Base-by-base conservation (phyloP, 2,888 invertebrate genomes). In the Synergus itoensis region DNA sequence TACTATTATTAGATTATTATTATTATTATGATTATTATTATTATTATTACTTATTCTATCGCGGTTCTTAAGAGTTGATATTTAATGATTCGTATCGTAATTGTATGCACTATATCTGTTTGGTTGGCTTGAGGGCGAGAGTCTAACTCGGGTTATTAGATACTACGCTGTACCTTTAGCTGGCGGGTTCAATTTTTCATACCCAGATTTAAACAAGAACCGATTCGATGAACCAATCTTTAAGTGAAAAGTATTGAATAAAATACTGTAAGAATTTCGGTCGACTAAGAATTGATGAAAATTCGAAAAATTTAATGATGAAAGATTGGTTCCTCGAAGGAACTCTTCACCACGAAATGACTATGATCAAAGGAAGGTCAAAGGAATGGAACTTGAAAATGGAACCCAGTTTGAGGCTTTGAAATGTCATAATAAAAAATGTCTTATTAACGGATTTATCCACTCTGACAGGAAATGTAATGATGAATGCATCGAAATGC, bases 101-200 rank as follows among this genome's bases (percentile, higher is more conserved):
- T 91, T 89, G 91, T 92, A 92, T 90, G 91, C 90, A 90, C 90
- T 92, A 91, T 92, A 91, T 91, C 90, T 92, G 92, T 92, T 92
- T 91, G 91, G 90, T 91, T 92, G 92, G 92, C 91, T 91, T 91
- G 92, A 91, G 91, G 92, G 92, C 89, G 92, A 92, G 92, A 92
- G 92, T 92, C 91, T 92, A 92, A 92, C 91, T 91, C 92, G 92
- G 91, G 92, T 92, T 92, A 92, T 90, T 91, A 91, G 91, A 92
- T 92, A 92, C 92, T 92, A 92, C 92, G 90, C 91, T 91, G 92
- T 92, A 92, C 92, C 92, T 92, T 92, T 91, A 89, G 89, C 91
- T 89, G 90, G 88, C 89, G 90, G 89, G 89, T 84, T 81, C 28
- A 78, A 81, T 80, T 79, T 79, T 78, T 41, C 75, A n/a, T 21